Base-by-base conservation (phyloP, 1,140 invertebrate genomes). In the Ostrea denselamellosa region DNA sequence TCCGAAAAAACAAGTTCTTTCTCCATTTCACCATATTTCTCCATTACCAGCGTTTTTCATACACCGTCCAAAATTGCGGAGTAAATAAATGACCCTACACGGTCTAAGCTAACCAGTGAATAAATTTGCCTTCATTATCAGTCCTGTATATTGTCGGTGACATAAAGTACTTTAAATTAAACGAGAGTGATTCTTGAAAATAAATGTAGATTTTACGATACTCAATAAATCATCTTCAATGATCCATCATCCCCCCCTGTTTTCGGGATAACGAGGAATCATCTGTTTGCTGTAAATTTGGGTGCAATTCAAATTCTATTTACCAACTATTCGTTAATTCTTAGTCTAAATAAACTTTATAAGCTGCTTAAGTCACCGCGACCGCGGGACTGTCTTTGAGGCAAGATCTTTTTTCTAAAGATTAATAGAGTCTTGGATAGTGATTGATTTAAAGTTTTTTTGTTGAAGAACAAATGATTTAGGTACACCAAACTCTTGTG, bases 1-100 rank as follows among this genome's bases (percentile, higher is more conserved):
- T 87, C 19, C 86, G 82, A 51, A 87, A n/a, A 87, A 28, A 85
- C 51, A 56, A 87, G 54, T 77, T 87, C 86, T 77, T 77, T 77
- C 28, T 62, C 56, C n/a, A n/a, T n/a, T 8, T 62, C 56, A 3
- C 17, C 56, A 62, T 62, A 62, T 19, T 62, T 62, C 17, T 62
- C 56, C 56, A 62, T 62, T 17, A 19, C 56, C 17, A 58, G 56
- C 0, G 2, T 0, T 58, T 12, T n/a, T n/a, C n/a, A 44, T 44
- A 5, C 34, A 62, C 14, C 56, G n/a, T 62, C 56, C 17, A 62
- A 17, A 62, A 19, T 7, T 62, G 14, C n/a, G 2, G 5, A n/a
- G n/a, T n/a, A n/a, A n/a, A n/a, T n/a, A n/a, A n/a, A n/a, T n/a
- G n/a, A 19, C n/a, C 8, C n/a, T 62, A 19, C n/a, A 2, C 14